These are phyloP conservation scores for Microctonus brassicae DNA, from an alignment of 2,888 invertebrate species.

Conservation along the genomic window DNA sequence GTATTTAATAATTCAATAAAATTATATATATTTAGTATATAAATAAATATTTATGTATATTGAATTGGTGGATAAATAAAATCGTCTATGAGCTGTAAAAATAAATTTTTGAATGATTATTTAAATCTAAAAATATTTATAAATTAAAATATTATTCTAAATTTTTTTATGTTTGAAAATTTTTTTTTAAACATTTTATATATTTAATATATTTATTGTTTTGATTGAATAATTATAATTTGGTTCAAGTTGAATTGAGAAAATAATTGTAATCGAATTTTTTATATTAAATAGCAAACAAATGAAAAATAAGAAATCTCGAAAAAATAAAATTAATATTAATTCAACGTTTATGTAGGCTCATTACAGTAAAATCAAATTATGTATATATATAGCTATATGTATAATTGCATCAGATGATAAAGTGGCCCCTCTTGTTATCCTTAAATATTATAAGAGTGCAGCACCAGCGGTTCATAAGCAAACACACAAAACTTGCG, in stretches of 20 bases:
- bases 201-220: too few species aligned
- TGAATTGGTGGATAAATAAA: too few species aligned
- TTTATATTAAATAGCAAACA: background rate
- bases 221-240: background rate
- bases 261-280: background rate
- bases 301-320: too few species aligned
- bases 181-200: background rate
- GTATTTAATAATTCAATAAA: too few species aligned
- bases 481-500: slow-evolving; percentile 66
- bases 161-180: too few species aligned
- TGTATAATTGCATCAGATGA: slow-evolving; percentile 53
- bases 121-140: too few species aligned
- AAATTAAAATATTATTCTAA: too few species aligned
- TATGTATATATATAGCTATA: background rate
- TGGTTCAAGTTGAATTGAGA: background rate
- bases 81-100: too few species aligned
- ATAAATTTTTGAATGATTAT: too few species aligned
- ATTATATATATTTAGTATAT: too few species aligned
- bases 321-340: background rate
- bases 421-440: slow-evolving; percentile 68
- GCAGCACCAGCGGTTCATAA: slow-evolving; percentile 64
- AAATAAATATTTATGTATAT: too few species aligned
- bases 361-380: background rate
- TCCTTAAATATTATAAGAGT: slow-evolving; percentile 63
- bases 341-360: too few species aligned